These are phyloP conservation scores for Festucalex cinctus DNA, from an alignment of 2,113 vertebrate species.

Conservation along the genomic window DNA sequence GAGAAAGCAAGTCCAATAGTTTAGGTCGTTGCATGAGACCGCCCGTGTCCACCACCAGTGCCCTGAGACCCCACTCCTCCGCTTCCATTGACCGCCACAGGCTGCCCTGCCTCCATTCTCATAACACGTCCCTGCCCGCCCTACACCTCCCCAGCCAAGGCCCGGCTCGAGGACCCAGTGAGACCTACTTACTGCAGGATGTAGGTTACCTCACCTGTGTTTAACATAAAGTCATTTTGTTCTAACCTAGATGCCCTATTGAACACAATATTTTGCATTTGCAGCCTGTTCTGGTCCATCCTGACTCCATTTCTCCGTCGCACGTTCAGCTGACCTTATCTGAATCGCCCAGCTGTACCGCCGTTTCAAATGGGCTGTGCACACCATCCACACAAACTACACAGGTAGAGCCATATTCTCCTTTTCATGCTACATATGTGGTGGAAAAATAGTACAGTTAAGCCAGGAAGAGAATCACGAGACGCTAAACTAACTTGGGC, in stretches of 20 bases:
- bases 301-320: constrained; percentile 67
- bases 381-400: constrained; percentile 47
- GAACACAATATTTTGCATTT: constrained; percentile 41
- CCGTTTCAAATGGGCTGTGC: constrained; percentile 72
- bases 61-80: constrained; percentile 78
- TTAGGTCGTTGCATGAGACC: constrained; percentile 79
- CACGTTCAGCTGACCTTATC: constrained; percentile 72
- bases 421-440: not conserved
- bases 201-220: constrained; percentile 44
- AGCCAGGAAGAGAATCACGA: no score
- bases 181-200: constrained; percentile 51
- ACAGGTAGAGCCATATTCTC: constrained; percentile 59
- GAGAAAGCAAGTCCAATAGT: constrained; percentile 88
- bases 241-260: constrained; percentile 9
- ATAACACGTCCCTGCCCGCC: constrained; percentile 82
- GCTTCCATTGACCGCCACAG: constrained; percentile 80
- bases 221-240: not conserved
- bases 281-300: constrained; percentile 56
- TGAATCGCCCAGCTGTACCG: constrained; percentile 62
- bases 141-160: constrained; percentile 78
- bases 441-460: no score
- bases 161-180: constrained; percentile 52
- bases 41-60: constrained; percentile 57
- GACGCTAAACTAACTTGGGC: no score
- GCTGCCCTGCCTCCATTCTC: constrained; percentile 74